Percentiles rank a stretch among this genome's conserved stretches.
phyloP scores from a whole-genome alignment of 2,888 invertebrate species.

The Marasmarcha lunaedactyla region DNA sequence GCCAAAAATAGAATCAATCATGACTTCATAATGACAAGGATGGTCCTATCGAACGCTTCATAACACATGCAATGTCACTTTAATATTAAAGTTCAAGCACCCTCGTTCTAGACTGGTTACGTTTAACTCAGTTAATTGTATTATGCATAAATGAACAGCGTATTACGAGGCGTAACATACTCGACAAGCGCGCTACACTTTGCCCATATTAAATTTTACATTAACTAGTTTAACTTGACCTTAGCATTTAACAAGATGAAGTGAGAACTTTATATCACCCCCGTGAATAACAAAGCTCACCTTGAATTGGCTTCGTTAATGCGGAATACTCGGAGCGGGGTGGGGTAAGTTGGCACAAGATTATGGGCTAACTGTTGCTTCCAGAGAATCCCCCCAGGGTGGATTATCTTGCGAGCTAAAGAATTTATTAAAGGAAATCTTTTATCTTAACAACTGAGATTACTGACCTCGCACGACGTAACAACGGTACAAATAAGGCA shows the following conservation, averaged over 20 bases:
- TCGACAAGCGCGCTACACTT: neutral
- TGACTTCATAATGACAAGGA: neutral
- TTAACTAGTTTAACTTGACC: slow-evolving; percentile 11
- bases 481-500: too few species aligned
- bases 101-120: too few species aligned
- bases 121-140: neutral
- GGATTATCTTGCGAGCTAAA: slow-evolving; percentile 27
- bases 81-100: too few species aligned
- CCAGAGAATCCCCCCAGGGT: slow-evolving; percentile 22
- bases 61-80: too few species aligned
- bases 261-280: neutral
- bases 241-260: slow-evolving; percentile 5
- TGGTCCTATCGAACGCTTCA: slow-evolving; percentile 1
- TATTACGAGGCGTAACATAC: neutral
- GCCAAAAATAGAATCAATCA: slow-evolving; percentile 1
- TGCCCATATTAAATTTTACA: neutral
- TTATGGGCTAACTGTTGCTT: slow-evolving; percentile 54
- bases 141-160: neutral
- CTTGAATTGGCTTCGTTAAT: slow-evolving; percentile 15
- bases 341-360: slow-evolving; percentile 21
- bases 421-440: slow-evolving; percentile 30
- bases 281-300: slow-evolving; percentile 11
- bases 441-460: slow-evolving; percentile 14
- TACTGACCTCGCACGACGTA: slow-evolving; percentile 1
- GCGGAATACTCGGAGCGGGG: slow-evolving; percentile 16